Percentiles rank a stretch among this genome's conserved stretches.
Conservation (phyloP, 2,797 vertebrate species). For the Adrianichthys oophorus region DNA sequence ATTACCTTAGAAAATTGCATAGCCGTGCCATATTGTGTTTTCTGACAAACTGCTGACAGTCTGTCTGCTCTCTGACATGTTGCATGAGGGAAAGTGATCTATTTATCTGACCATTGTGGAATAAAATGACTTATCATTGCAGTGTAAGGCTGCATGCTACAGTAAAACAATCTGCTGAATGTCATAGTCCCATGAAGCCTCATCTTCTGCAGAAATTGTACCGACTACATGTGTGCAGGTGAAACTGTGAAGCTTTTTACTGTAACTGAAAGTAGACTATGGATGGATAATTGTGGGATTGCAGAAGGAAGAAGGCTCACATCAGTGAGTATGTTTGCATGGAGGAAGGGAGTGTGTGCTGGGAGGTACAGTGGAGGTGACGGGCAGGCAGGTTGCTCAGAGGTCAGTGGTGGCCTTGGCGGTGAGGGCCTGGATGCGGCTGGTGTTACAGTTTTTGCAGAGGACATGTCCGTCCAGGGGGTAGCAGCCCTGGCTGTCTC, state of each 20-base stretch:
- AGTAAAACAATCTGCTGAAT: conserved; percentile 8
- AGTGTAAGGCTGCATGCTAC: conserved; percentile 14
- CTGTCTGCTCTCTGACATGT: conserved; percentile 25
- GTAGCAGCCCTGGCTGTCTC: conserved; percentile 98
- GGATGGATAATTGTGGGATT: conserved; percentile 21
- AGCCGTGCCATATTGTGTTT: conserved; percentile 52
- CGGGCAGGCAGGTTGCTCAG: conserved; percentile 71
- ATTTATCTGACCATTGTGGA: conserved; percentile 4
- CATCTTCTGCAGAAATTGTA: conserved; percentile 34
- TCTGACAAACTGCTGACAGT: conserved; percentile 31
- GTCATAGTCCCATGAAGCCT: conserved; percentile 2
- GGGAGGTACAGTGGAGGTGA: conserved; percentile 57
- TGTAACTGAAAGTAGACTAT: conserved; percentile 29
- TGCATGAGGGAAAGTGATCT: conserved; percentile 17
- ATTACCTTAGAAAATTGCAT: conserved; percentile 77
- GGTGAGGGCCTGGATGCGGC: conserved; percentile 93
- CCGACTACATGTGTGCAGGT: conserved; percentile 30
- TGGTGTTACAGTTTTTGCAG: conserved; percentile 96
- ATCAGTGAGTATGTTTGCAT: conserved; percentile 27
- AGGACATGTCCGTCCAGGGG: conserved; percentile 96
- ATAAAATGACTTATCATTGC: conserved; percentile 4
- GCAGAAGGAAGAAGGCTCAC: conserved; percentile 36
- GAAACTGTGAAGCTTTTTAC: conserved; percentile 29
- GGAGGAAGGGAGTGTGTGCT: conserved; percentile 14
- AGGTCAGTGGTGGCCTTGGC: conserved; percentile 98